A percentile compares a stretch with the other conserved stretches of the same genome.
Conservation (phyloP, 2,888 invertebrate genomes). For the Hirtodrosophila trivittata region DNA sequence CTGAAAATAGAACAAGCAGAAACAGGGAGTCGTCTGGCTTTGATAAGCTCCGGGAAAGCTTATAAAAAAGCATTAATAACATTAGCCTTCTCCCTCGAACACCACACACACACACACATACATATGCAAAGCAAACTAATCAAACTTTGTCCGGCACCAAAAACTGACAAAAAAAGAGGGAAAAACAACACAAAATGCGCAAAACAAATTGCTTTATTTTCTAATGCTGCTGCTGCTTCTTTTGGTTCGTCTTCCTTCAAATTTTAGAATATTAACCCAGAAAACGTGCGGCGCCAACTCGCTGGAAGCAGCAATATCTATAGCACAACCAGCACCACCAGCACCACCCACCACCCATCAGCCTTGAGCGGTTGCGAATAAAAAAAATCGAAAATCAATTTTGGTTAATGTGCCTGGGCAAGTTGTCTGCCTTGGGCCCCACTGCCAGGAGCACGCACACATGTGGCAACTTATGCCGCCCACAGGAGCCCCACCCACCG, state of each 20-base stretch:
- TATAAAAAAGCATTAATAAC: slow-evolving; percentile 68
- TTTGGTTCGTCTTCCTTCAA: slow-evolving; percentile 21
- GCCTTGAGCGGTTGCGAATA: background rate
- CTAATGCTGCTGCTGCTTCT: slow-evolving; percentile 29
- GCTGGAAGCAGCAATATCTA: slow-evolving; percentile 4
- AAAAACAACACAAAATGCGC: slow-evolving; percentile 47
- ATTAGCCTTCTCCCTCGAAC: slow-evolving; percentile 39
- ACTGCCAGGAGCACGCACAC: slow-evolving; percentile 37
- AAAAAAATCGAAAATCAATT: slow-evolving; percentile 64
- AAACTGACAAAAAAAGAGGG: slow-evolving; percentile 26
- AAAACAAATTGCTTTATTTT: slow-evolving; percentile 77
- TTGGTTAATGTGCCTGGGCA: slow-evolving; percentile 57
- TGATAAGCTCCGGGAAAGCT: slow-evolving; percentile 49
- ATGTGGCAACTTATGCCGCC: slow-evolving; percentile 28
- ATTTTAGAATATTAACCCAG: slow-evolving; percentile 60
- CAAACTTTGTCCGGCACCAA: slow-evolving; percentile 59
- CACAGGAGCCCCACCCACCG: background rate
- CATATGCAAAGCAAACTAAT: slow-evolving; percentile 63
- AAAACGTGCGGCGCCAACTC: slow-evolving; percentile 41
- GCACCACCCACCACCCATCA: background rate
- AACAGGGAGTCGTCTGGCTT: slow-evolving; percentile 24
- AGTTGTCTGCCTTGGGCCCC: slow-evolving; percentile 35
- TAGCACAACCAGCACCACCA: background rate
- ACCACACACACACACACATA: background rate
- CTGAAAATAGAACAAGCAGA: slow-evolving; percentile 28